A percentile compares a stretch with the other conserved stretches of the same genome.
These are phyloP conservation scores for Gymnocypris eckloni DNA, from an alignment of 2,797 vertebrate genomes.

Conservation along the genomic window DNA sequence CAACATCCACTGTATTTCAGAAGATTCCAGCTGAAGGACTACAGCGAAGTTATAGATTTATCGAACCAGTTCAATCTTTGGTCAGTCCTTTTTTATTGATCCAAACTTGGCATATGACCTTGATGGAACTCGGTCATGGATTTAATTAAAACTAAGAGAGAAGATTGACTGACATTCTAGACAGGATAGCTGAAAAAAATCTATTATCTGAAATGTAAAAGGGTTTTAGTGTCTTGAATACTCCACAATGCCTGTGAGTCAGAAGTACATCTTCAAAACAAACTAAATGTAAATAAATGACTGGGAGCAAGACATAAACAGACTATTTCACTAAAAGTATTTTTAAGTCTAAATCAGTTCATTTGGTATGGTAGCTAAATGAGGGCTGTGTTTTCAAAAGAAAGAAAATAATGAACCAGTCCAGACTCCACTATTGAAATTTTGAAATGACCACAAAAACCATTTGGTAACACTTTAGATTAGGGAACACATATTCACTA, in stretches of 20 bases:
- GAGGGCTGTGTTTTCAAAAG: not conserved
- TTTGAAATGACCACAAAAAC: conserved; percentile 20
- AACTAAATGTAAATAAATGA: not conserved
- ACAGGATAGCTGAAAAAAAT: conserved; percentile 67
- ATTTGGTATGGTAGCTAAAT: not conserved
- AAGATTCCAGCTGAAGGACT: conserved; percentile 61
- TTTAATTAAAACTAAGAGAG: conserved; percentile 80
- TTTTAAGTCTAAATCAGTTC: not conserved
- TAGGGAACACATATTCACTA: too few species aligned
- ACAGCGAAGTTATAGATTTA: conserved; percentile 71
- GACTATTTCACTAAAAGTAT: not conserved
- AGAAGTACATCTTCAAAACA: not conserved
- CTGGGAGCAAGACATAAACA: not conserved
- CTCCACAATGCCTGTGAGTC: not conserved
- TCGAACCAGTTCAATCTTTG: conserved; percentile 72
- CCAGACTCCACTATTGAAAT: not conserved
- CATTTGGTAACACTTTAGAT: too few species aligned
- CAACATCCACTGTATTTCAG: conserved; percentile 61
- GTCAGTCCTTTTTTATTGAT: conserved; percentile 75
- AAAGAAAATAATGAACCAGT: not conserved
- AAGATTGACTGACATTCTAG: conserved; percentile 73
- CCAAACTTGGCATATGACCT: conserved; percentile 71
- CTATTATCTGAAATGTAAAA: conserved; percentile 71
- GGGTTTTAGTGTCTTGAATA: not conserved
- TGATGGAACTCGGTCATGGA: conserved; percentile 73